Evolutionary conservation across 2,888 invertebrate species (phyloP).

Genomic region (Cryptops parisi): DNA sequence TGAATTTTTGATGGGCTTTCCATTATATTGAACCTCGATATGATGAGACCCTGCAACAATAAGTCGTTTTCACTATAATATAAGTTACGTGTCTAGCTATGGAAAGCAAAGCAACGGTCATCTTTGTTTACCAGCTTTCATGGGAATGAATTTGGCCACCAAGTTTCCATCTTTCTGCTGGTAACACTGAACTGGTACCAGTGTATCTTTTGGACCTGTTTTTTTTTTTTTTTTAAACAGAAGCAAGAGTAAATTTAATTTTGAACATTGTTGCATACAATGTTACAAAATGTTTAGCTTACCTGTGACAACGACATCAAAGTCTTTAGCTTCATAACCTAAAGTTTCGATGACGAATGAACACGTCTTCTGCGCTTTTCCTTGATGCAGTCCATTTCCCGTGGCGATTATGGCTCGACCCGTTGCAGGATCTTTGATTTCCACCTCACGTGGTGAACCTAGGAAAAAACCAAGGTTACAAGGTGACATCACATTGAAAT

Average conservation of each 20-base stretch:
- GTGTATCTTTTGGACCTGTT: constrained; percentile 24
- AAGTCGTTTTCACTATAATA: too few relatives aligned
- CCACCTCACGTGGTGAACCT: constrained; percentile 44
- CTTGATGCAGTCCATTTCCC: constrained; percentile 70
- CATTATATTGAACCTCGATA: constrained; percentile 75
- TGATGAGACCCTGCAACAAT: constrained; percentile 37
- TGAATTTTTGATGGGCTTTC: constrained; percentile 78
- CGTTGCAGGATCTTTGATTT: constrained; percentile 46
- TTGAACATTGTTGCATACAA: not conserved
- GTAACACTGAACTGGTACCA: constrained; percentile 80
- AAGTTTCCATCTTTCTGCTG: constrained; percentile 91
- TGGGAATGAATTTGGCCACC: constrained; percentile 81
- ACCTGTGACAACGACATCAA: constrained; percentile 79
- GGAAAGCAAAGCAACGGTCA: too few relatives aligned
- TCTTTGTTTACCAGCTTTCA: constrained; percentile 26
- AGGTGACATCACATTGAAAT: not conserved
- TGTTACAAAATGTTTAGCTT: constrained; percentile 38
- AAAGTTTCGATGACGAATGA: constrained; percentile 80
- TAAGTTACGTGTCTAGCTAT: too few relatives aligned
- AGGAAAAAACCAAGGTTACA: constrained; percentile 14
- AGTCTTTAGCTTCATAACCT: constrained; percentile 60
- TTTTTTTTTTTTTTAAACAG: too few relatives aligned
- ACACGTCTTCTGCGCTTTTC: constrained; percentile 63
- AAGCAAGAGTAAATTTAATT: not conserved
- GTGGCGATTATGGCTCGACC: constrained; percentile 61